Evolutionary conservation across 1,140 invertebrate genomes (phyloP).

Genomic region (Hirudo medicinalis): DNA sequence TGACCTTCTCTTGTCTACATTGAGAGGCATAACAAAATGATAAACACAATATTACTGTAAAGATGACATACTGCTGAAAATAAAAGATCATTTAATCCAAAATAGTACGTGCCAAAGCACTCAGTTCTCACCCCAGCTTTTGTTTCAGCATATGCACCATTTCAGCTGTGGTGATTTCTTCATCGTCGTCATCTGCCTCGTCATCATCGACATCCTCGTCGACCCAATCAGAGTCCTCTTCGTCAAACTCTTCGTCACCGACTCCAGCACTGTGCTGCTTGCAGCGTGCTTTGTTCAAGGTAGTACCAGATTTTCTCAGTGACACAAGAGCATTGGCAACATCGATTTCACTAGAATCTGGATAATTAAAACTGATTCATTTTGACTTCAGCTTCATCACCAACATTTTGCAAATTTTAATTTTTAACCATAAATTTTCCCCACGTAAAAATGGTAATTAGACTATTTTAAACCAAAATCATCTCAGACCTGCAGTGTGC

Average conservation of each 20-base stretch:
- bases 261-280: constrained; percentile 16
- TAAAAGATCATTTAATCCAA: too few species aligned
- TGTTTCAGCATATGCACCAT: neutral
- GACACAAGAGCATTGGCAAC: constrained; percentile 68
- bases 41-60: too few species aligned
- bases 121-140: neutral
- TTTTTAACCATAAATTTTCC: too few species aligned
- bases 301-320: constrained; percentile 52
- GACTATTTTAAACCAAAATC: too few species aligned
- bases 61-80: too few species aligned
- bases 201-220: constrained; percentile 20
- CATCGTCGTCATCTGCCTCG: neutral
- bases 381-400: too few species aligned
- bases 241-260: constrained; percentile 18
- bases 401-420: too few species aligned
- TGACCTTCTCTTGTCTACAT: too few species aligned
- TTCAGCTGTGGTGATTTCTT: neutral
- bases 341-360: constrained; percentile 50
- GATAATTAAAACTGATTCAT: constrained; percentile 21
- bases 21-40: too few species aligned
- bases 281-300: constrained; percentile 30
- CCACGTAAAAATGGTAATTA: too few species aligned
- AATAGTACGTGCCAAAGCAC: too few species aligned
- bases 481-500: too few species aligned
- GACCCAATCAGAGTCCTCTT: constrained; percentile 21